Base-by-base conservation (phyloP, 2,113 vertebrate genomes). In the Elgaria multicarinata region DNA sequence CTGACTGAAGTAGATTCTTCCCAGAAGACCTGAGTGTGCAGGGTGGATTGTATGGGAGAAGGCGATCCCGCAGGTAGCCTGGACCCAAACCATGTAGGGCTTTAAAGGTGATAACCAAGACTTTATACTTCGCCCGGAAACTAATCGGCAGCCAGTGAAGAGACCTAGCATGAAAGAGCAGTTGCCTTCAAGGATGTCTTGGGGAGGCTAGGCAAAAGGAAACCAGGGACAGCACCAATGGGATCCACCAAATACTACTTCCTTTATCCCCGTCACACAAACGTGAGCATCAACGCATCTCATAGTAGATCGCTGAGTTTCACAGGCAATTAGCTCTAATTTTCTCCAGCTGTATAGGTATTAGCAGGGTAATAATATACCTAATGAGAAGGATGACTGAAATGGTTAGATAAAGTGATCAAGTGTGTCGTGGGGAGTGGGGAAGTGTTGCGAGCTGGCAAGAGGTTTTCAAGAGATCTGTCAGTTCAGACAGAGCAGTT, bases 321-420 rank as follows among this genome's bases (percentile, higher is more conserved):
- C 93, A 92, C 92, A n/a, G 1, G 86, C 87, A 93, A 91, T 90
- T 95, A 95, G 77, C 86, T 94, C 87, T 94, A 94, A 95, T 96
- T 95, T 94, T 95, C 92, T 95, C 93, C 93, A 95, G 94, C 95
- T 96, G 93, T 92, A 92, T 62, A 93, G 93, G 66, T 81, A 90
- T 95, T 94, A 95, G 83, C 90, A 62, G 42, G 92, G 85, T 81
- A 93, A 95, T 95, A 95, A 95, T 90, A 74, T 67, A 88, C 84
- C 36, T 94, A 95, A 93, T 89, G 91, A n/a, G 76, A 93, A 77
- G 71, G 87, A 91, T 92, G 89, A 58, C 83, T 95, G 87, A 95
- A 86, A 88, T 77, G 58, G 14, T 80, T 83, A 79, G 88, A 94
- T 84, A 83, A 94, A 95, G 90, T 85, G 83, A 93, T 91, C 88